Evolutionary conservation across 2,888 invertebrate genomes (phyloP).

Genomic region (Metallyticus violacea): DNA sequence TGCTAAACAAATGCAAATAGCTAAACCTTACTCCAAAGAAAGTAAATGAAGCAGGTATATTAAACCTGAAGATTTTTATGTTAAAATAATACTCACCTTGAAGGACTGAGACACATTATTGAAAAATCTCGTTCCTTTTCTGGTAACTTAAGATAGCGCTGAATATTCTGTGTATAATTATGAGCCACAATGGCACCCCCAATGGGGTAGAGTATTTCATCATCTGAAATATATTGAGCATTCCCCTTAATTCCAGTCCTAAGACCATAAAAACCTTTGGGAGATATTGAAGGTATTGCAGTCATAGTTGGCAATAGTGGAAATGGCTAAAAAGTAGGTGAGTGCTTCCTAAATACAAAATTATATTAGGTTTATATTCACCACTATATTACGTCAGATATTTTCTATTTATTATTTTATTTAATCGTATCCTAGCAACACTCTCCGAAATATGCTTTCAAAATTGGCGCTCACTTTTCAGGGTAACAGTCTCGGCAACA

Average conservation of each 20-base stretch:
- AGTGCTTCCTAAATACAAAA: not conserved
- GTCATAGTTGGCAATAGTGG: not conserved
- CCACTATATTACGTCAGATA: not conserved
- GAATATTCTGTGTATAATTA: slow-evolving; percentile 67
- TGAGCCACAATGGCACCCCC: slow-evolving; percentile 75
- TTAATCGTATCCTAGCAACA: not conserved
- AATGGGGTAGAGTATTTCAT: slow-evolving; percentile 76
- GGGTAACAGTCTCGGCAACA: too few relatives aligned
- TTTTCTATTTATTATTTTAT: not conserved
- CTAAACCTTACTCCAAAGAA: too few relatives aligned
- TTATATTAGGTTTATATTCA: not conserved
- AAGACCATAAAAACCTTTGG: slow-evolving; percentile 62
- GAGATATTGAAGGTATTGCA: slow-evolving; percentile 46
- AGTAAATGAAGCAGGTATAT: not conserved
- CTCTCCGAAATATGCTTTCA: not conserved
- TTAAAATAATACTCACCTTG: slow-evolving; percentile 54
- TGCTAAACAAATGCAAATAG: not conserved
- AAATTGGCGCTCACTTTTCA: not conserved
- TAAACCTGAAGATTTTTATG: not conserved
- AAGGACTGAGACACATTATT: slow-evolving; percentile 61
- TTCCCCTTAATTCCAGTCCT: slow-evolving; percentile 65
- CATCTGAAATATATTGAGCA: slow-evolving; percentile 67
- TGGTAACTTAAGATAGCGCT: slow-evolving; percentile 67
- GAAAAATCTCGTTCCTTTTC: slow-evolving; percentile 61
- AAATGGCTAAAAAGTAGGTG: not conserved